Evolutionary conservation across 2,888 invertebrate species (phyloP).

Genomic region (Synergus japonicus): DNA sequence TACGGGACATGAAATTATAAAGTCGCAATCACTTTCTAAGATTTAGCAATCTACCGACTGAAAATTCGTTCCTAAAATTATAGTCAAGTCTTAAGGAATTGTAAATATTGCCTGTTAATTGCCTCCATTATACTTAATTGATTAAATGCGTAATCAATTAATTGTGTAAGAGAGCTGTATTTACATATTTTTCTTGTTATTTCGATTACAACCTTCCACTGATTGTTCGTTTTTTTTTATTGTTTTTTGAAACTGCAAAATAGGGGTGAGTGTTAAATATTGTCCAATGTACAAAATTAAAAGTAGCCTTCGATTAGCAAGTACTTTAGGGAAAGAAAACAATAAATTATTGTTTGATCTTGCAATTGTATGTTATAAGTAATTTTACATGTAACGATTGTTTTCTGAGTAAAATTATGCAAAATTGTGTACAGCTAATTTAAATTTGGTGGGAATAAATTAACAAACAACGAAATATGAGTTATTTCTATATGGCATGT

Average conservation of each 20-base stretch:
- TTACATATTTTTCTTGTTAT: constrained; percentile 11
- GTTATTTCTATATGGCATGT: background rate
- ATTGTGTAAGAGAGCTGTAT: background rate
- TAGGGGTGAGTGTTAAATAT: background rate
- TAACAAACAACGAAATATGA: background rate
- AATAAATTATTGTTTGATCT: background rate
- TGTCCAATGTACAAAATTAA: background rate
- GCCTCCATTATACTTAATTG: background rate
- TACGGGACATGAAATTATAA: background rate
- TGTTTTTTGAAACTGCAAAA: background rate
- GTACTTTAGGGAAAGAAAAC: background rate
- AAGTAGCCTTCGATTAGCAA: background rate
- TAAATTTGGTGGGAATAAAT: constrained; percentile 22
- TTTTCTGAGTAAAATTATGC: constrained; percentile 5
- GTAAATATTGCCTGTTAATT: constrained; percentile 24
- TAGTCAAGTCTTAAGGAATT: constrained; percentile 6
- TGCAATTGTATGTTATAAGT: background rate
- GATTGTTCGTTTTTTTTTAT: background rate
- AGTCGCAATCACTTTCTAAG: background rate
- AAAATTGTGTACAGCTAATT: constrained; percentile 15
- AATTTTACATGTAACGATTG: background rate
- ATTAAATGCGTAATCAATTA: background rate
- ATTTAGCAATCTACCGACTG: background rate
- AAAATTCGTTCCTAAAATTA: background rate
- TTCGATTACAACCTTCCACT: background rate